Conservation (phyloP, 1,140 invertebrate species). For the Penaeus chinensis region DNA sequence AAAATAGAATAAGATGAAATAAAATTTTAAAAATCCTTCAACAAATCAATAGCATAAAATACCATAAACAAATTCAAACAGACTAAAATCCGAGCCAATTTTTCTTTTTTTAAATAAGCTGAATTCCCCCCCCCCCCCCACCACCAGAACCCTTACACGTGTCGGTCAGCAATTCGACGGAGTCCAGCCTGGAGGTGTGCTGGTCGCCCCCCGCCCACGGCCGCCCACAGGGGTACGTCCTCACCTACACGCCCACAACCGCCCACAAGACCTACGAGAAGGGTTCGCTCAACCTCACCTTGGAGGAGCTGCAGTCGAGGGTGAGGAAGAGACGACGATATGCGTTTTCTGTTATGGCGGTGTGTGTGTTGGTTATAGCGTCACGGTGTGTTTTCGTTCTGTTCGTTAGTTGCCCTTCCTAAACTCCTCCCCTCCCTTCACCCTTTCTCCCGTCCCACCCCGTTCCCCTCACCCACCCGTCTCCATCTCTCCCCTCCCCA, state of each 20-base stretch:
- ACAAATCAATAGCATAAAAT: no score
- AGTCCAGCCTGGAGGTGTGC: constrained; percentile 42
- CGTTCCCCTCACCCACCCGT: no score
- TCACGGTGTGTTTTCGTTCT: neutral
- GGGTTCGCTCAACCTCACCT: constrained; percentile 41
- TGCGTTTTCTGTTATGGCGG: neutral
- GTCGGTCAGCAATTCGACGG: constrained; percentile 23
- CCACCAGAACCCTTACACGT: constrained; percentile 26
- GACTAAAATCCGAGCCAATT: neutral
- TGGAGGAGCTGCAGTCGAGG: constrained; percentile 21
- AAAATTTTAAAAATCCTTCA: no score
- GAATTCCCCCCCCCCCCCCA: neutral
- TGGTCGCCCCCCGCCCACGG: constrained; percentile 43
- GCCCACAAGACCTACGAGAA: neutral
- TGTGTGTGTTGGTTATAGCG: neutral
- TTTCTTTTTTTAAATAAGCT: neutral
- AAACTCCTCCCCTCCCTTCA: no score
- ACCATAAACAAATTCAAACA: no score
- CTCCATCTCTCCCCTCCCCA: no score
- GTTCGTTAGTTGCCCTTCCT: no score
- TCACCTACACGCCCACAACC: constrained; percentile 28
- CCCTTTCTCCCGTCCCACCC: no score
- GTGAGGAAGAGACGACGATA: neutral
- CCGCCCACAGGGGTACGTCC: constrained; percentile 38
- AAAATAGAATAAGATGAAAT: no score